Evolutionary conservation across 1,140 invertebrate species (phyloP).

Genomic region (Sesamia nonagrioides): DNA sequence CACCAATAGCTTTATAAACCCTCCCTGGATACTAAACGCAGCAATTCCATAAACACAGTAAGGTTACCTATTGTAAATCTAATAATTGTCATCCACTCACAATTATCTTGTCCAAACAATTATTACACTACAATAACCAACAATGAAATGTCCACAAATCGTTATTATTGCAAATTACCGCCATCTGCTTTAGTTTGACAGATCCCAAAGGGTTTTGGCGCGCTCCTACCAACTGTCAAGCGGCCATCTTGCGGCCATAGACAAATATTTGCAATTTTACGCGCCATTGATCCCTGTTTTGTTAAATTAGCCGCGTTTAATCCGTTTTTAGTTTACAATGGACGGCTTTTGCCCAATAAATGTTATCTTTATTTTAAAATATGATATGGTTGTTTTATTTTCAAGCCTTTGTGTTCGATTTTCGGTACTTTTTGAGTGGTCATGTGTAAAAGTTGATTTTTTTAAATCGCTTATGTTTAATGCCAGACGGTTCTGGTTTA

Average conservation of each 20-base stretch:
- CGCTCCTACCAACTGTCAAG: constrained; percentile 74
- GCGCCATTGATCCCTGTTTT: constrained; percentile 76
- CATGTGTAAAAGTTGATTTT: constrained; percentile 45
- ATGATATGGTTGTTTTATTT: constrained; percentile 16
- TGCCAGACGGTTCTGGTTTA: constrained; percentile 17
- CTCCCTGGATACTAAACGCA: background rate
- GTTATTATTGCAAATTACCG: constrained; percentile 75
- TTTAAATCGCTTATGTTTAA: constrained; percentile 26
- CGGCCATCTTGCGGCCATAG: constrained; percentile 77
- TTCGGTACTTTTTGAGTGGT: constrained; percentile 47
- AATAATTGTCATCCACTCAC: constrained; percentile 29
- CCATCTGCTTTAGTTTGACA: constrained; percentile 76
- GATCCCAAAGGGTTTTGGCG: constrained; percentile 83
- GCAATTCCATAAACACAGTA: constrained; percentile 1
- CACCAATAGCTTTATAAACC: background rate
- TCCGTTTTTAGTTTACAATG: constrained; percentile 63
- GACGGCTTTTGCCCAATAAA: constrained; percentile 17
- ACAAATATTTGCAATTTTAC: constrained; percentile 81
- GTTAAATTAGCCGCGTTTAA: constrained; percentile 78
- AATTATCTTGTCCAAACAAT: constrained; percentile 70
- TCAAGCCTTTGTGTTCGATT: constrained; percentile 15
- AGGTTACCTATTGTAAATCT: constrained; percentile 17
- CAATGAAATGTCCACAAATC: constrained; percentile 78
- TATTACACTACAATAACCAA: constrained; percentile 77
- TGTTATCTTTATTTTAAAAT: constrained; percentile 43